Conservation (phyloP, 2,797 vertebrate genomes). For the Decapterus maruadsi region DNA sequence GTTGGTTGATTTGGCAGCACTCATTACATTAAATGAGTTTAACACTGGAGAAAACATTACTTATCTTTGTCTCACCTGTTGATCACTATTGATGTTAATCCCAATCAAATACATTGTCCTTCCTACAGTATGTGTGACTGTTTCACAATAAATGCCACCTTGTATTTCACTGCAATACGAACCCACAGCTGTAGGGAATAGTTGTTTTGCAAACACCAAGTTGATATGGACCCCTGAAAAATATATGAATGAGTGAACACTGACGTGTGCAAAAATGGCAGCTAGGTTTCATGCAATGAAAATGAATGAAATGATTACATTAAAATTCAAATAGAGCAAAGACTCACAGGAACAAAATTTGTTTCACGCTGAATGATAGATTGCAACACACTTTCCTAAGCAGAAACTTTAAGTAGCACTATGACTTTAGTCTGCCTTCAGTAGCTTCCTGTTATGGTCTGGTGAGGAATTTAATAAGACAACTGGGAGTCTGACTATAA, state of each 20-base stretch:
- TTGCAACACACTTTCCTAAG: slow-evolving; percentile 22
- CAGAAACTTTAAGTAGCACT: slow-evolving; percentile 7
- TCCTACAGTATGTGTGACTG: background rate
- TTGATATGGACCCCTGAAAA: background rate
- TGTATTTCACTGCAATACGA: background rate
- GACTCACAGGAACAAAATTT: background rate
- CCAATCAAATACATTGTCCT: background rate
- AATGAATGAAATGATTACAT: background rate
- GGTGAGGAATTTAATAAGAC: slow-evolving; percentile 68
- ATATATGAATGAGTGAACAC: background rate
- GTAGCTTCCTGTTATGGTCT: slow-evolving; percentile 67
- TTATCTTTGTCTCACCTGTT: background rate
- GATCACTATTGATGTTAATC: background rate
- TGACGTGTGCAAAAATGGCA: background rate
- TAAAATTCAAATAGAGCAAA: background rate
- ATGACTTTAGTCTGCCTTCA: slow-evolving; percentile 45
- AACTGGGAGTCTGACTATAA: slow-evolving; percentile 64
- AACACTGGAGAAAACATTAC: background rate
- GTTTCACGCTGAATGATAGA: slow-evolving; percentile 20
- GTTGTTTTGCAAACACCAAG: background rate
- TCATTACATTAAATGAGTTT: background rate
- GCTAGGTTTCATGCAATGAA: background rate
- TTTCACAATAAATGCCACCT: background rate
- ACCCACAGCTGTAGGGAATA: background rate
- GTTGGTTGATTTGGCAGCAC: background rate